These are phyloP conservation scores for Austrolebias charrua DNA, from an alignment of 2,797 vertebrate genomes.

Conservation along the genomic window DNA sequence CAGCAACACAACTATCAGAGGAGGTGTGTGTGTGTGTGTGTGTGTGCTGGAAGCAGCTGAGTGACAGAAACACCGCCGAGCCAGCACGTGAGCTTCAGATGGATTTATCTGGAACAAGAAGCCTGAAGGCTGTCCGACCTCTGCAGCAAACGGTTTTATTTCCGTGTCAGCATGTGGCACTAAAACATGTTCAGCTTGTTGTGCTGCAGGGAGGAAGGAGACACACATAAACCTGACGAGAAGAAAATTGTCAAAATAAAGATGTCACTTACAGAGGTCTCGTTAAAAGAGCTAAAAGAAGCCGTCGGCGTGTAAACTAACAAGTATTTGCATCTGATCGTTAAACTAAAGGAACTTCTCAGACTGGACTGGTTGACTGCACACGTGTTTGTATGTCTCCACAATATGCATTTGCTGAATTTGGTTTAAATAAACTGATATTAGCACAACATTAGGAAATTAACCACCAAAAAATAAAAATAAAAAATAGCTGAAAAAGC, in stretches of 20 bases:
- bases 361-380: too few relatives aligned
- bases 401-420: too few relatives aligned
- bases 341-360: too few relatives aligned
- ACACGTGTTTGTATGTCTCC: too few relatives aligned
- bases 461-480: too few relatives aligned
- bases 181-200: background rate
- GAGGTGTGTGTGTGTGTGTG: slow-evolving; percentile 22
- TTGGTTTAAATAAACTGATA: too few relatives aligned
- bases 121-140: slow-evolving; percentile 35
- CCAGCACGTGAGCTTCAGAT: slow-evolving; percentile 30
- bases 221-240: slow-evolving; percentile 24
- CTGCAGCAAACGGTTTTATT: slow-evolving; percentile 34
- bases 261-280: slow-evolving; percentile 38
- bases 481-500: too few relatives aligned
- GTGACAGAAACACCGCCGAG: slow-evolving; percentile 34
- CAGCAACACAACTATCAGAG: slow-evolving; percentile 5
- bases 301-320: background rate
- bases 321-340: too few relatives aligned
- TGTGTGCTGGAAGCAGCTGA: slow-evolving; percentile 17
- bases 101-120: slow-evolving; percentile 48
- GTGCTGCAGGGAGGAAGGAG: slow-evolving; percentile 10
- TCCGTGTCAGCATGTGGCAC: slow-evolving; percentile 19
- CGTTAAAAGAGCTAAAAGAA: slow-evolving; percentile 32
- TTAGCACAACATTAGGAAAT: too few relatives aligned
- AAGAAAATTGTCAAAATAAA: slow-evolving; percentile 24